Percentiles rank a stretch among this genome's conserved stretches.
phyloP scores from a whole-genome alignment of 30 jellyfish, hydroid and myxozoan species.

The Turritopsis dohrnii region DNA sequence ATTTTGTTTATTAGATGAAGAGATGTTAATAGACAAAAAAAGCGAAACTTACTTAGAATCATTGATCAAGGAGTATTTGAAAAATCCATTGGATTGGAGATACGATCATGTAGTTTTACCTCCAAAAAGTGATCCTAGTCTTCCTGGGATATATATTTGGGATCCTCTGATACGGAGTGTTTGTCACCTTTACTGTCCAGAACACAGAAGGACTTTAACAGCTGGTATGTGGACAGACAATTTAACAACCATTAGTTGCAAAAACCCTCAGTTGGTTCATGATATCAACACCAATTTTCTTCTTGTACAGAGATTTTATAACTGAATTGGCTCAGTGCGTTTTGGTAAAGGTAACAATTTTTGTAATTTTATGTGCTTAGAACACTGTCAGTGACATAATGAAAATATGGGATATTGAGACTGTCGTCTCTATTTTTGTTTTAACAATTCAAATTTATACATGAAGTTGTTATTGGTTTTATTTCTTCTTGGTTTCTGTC shows the following conservation, averaged over 20 bases:
- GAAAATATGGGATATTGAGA: too few relatives aligned
- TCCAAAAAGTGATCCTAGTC: neutral
- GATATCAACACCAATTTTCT: slow-evolving; percentile 4
- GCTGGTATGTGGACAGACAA: slow-evolving; percentile 21
- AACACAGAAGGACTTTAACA: neutral
- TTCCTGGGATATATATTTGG: neutral
- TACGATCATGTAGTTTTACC: neutral
- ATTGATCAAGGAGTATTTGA: neutral
- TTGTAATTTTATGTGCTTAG: too few relatives aligned
- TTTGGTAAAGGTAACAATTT: too few relatives aligned
- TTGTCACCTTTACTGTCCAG: neutral
- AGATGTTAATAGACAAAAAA: neutral
- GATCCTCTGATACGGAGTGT: neutral
- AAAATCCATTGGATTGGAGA: neutral
- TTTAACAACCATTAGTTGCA: neutral
- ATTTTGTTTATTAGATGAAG: too few relatives aligned
- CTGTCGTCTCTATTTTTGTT: too few relatives aligned
- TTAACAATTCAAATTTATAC: too few relatives aligned
- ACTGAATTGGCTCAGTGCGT: neutral
- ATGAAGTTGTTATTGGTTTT: too few relatives aligned
- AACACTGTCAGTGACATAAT: too few relatives aligned
- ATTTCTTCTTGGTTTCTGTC: too few relatives aligned
- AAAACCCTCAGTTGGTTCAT: slow-evolving; percentile 25
- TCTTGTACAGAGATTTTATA: slow-evolving; percentile 27
- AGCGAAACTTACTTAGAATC: neutral